Percentiles rank a stretch among this genome's conserved stretches.
Conservation (phyloP, 2,888 invertebrate genomes). For the Tipula helvola region DNA sequence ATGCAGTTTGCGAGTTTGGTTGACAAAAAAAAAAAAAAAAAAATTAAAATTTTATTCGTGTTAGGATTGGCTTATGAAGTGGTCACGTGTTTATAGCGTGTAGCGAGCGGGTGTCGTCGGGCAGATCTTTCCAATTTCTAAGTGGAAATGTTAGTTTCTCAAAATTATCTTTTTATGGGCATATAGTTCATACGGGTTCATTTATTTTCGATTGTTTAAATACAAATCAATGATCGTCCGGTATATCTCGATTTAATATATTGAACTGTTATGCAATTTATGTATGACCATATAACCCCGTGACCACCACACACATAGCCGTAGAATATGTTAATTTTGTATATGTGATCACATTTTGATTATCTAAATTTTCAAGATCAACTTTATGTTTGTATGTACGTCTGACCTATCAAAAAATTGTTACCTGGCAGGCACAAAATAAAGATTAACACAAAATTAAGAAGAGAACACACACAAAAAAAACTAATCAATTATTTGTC, state of each 20-base stretch:
- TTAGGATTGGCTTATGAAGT: too few relatives aligned
- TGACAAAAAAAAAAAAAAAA: too few relatives aligned
- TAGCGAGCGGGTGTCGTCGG: too few relatives aligned
- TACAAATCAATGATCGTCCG: neutral
- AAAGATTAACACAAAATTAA: neutral
- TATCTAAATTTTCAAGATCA: neutral
- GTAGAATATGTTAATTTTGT: neutral
- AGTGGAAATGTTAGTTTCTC: neutral
- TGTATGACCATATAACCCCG: neutral
- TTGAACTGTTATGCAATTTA: neutral
- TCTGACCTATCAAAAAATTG: neutral
- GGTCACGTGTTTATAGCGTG: too few relatives aligned
- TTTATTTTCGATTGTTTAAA: neutral
- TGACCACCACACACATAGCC: neutral
- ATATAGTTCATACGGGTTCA: neutral
- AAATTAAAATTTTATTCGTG: too few relatives aligned
- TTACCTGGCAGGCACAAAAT: neutral
- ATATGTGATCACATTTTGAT: neutral
- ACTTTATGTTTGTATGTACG: neutral
- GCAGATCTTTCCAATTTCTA: too few relatives aligned
- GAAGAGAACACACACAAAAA: neutral
- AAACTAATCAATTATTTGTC: neutral
- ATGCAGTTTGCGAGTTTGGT: too few relatives aligned
- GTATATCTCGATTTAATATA: neutral
- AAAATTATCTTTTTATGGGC: neutral